Conservation (phyloP, 1,140 invertebrate species). For the Gyrodactylus bullatarudis region DNA sequence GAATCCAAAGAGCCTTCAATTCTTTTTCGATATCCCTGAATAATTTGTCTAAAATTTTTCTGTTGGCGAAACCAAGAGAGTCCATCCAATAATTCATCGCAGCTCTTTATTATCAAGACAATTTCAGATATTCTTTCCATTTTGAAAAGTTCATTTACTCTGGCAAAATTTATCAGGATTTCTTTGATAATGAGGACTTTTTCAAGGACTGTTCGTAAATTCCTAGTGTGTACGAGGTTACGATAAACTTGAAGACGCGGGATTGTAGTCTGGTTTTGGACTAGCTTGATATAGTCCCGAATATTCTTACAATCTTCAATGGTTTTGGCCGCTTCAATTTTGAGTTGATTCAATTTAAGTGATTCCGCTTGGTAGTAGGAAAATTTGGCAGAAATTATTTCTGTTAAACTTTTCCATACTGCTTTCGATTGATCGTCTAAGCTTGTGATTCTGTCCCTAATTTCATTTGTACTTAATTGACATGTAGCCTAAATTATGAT, state of each 20-base stretch:
- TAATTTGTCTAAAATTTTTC: not conserved
- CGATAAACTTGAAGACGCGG: not conserved
- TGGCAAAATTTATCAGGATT: not conserved
- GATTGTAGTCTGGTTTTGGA: not conserved
- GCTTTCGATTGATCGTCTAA: not conserved
- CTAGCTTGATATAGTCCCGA: not conserved
- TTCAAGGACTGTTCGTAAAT: not conserved
- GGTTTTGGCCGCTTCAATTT: not conserved
- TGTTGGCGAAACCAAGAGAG: not conserved
- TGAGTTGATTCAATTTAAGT: not conserved
- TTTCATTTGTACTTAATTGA: not conserved
- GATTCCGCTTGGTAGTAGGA: not conserved
- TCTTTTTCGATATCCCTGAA: not conserved
- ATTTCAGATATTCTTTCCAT: not conserved
- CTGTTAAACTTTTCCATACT: not conserved
- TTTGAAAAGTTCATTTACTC: not conserved
- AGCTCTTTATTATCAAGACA: not conserved
- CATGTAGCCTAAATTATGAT: not conserved
- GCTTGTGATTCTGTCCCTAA: not conserved
- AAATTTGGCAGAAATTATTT: not conserved
- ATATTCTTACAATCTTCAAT: not conserved
- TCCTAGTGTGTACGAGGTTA: not conserved
- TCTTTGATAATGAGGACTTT: not conserved
- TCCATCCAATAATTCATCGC: not conserved
- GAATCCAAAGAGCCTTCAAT: not conserved